Conservation (phyloP, 2,797 vertebrate species). For the Malurus leucopterus region DNA sequence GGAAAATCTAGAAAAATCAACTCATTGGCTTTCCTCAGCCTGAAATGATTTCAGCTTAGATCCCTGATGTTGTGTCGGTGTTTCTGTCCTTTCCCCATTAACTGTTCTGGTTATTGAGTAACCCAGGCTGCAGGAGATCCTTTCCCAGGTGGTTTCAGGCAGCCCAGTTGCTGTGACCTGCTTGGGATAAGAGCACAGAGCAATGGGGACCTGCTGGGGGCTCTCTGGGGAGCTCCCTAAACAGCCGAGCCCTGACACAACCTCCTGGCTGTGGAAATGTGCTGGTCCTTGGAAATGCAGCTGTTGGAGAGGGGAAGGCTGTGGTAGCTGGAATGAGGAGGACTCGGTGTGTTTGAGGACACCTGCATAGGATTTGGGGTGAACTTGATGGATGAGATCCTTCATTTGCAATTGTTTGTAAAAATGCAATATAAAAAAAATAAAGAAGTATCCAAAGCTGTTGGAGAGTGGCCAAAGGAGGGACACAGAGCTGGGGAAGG, state of each 20-base stretch:
- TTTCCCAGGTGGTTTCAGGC: background rate
- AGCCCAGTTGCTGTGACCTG: constrained; percentile 2
- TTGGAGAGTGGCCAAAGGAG: background rate
- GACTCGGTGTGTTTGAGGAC: background rate
- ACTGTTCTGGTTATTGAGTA: constrained; percentile 14
- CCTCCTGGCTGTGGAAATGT: background rate
- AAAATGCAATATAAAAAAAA: background rate
- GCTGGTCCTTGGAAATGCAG: background rate
- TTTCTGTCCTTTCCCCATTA: background rate
- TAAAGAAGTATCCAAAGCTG: background rate
- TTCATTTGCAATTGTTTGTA: background rate
- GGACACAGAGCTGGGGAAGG: background rate
- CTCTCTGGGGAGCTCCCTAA: background rate
- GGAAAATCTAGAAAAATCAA: background rate
- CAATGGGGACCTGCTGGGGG: background rate
- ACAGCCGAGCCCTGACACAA: background rate
- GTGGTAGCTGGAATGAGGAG: background rate
- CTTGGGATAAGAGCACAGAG: background rate
- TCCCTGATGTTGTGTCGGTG: background rate
- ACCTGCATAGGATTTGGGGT: background rate
- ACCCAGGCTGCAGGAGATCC: background rate
- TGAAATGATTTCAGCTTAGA: background rate
- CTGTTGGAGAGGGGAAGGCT: background rate
- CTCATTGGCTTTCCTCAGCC: background rate
- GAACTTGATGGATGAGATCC: background rate